phyloP scores from a whole-genome alignment of 23 tunicate genomes.

The Corella eumyota region DNA sequence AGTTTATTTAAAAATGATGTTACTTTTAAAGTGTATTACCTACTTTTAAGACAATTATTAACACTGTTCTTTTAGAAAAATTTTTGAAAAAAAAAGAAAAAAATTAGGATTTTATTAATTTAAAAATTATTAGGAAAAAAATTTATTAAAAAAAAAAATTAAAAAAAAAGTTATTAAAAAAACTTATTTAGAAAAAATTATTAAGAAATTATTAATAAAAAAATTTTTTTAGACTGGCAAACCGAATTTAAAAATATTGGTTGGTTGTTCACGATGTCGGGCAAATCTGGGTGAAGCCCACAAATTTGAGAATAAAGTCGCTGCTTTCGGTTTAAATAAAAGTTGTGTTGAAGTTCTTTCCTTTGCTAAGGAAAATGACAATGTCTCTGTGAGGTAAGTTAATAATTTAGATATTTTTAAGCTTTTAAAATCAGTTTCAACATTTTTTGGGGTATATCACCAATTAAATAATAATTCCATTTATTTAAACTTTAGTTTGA shows the following conservation, averaged over 20 bases:
- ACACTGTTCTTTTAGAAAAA: too few relatives aligned
- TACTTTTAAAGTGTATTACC: too few relatives aligned
- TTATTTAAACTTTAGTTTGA: too few relatives aligned
- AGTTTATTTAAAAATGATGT: too few relatives aligned
- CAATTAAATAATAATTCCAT: too few relatives aligned
- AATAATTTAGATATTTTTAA: not conserved
- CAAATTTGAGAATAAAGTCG: constrained; percentile 8
- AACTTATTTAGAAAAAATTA: not conserved
- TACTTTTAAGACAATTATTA: too few relatives aligned
- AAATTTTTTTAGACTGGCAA: too few relatives aligned
- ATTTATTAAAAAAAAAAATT: too few relatives aligned
- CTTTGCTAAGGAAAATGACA: constrained; percentile 5
- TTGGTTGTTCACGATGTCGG: constrained; percentile 53
- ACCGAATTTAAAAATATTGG: too few relatives aligned
- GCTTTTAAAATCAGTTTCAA: not conserved
- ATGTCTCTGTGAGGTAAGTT: constrained; percentile 21
- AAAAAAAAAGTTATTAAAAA: not conserved
- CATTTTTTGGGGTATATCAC: not conserved
- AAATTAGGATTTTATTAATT: too few relatives aligned
- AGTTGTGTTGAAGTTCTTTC: constrained; percentile 42
- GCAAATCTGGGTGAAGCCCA: constrained; percentile 35
- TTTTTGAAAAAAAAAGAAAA: too few relatives aligned
- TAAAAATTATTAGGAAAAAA: too few relatives aligned
- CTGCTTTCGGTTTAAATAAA: constrained; percentile 28
- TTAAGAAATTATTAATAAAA: not conserved